Conservation (phyloP, 2,888 invertebrate genomes). For the Unio delphinus region DNA sequence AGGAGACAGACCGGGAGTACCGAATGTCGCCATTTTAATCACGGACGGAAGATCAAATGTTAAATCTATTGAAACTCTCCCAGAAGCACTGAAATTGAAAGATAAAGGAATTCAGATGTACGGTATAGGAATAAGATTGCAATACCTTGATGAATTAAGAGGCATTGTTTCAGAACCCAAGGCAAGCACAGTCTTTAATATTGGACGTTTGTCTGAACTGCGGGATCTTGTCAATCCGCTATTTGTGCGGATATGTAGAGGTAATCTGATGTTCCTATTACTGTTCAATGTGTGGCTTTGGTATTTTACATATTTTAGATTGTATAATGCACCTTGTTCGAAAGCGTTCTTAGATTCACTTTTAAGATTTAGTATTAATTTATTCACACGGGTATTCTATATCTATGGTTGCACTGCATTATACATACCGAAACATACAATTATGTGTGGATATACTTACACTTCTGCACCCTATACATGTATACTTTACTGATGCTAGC, state of each 20-base stretch:
- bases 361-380: no score
- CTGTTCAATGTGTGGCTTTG: no score
- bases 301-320: no score
- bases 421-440: no score
- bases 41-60: constrained; percentile 47
- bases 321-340: no score
- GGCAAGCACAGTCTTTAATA: constrained; percentile 3
- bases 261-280: neutral
- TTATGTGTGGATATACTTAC: no score
- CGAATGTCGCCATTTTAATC: constrained; percentile 47
- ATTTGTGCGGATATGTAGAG: constrained; percentile 8
- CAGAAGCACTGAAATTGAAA: constrained; percentile 29
- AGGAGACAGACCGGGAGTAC: constrained; percentile 38
- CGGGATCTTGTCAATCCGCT: constrained; percentile 4
- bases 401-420: no score
- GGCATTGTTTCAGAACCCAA: constrained; percentile 20
- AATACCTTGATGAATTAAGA: constrained; percentile 18
- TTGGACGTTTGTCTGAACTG: constrained; percentile 8
- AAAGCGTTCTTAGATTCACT: no score
- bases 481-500: no score
- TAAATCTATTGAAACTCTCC: constrained; percentile 24
- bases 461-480: no score
- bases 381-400: no score
- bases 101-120: constrained; percentile 36
- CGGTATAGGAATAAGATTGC: constrained; percentile 39